phyloP scores from a whole-genome alignment of 2,888 invertebrate species.

The Dolichomitus sp. region DNA sequence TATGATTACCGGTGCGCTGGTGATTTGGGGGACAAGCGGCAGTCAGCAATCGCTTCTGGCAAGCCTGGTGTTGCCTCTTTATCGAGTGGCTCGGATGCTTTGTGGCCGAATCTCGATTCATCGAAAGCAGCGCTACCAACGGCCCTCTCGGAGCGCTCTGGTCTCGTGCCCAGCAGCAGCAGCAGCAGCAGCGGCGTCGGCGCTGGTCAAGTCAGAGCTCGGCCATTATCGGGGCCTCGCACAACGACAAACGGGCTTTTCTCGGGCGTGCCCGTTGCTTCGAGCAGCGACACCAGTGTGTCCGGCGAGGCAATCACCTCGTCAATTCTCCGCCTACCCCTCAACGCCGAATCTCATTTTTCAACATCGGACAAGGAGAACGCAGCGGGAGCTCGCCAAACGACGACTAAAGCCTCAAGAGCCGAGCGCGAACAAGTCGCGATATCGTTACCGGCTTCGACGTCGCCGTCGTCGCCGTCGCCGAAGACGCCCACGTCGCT shows the following conservation, averaged over 20 bases:
- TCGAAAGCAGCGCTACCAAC: slow-evolving; percentile 83
- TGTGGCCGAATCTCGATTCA: slow-evolving; percentile 77
- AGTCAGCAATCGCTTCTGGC: slow-evolving; percentile 75
- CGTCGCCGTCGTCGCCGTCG: slow-evolving; percentile 52
- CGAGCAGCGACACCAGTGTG: slow-evolving; percentile 40
- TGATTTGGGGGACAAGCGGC: slow-evolving; percentile 80
- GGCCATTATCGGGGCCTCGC: slow-evolving; percentile 37
- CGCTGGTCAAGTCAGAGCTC: slow-evolving; percentile 50
- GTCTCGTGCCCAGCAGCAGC: slow-evolving; percentile 26
- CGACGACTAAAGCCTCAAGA: neutral
- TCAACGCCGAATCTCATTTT: neutral
- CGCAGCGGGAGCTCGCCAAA: neutral
- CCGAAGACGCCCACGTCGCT: slow-evolving; percentile 58
- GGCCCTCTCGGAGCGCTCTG: slow-evolving; percentile 69
- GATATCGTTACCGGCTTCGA: slow-evolving; percentile 39
- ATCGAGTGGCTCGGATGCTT: slow-evolving; percentile 74
- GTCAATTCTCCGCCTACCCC: slow-evolving; percentile 35
- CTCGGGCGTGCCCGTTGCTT: slow-evolving; percentile 9
- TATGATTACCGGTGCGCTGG: slow-evolving; percentile 87
- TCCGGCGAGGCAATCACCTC: slow-evolving; percentile 39
- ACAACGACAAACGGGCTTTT: slow-evolving; percentile 41
- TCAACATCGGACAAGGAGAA: neutral
- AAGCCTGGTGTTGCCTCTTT: slow-evolving; percentile 74
- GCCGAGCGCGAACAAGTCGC: slow-evolving; percentile 21
- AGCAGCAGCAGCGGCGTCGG: slow-evolving; percentile 50